Percentiles rank a stretch among this genome's conserved stretches.
Conservation (phyloP, 1,140 invertebrate genomes). For the Macrostomum lignano region DNA sequence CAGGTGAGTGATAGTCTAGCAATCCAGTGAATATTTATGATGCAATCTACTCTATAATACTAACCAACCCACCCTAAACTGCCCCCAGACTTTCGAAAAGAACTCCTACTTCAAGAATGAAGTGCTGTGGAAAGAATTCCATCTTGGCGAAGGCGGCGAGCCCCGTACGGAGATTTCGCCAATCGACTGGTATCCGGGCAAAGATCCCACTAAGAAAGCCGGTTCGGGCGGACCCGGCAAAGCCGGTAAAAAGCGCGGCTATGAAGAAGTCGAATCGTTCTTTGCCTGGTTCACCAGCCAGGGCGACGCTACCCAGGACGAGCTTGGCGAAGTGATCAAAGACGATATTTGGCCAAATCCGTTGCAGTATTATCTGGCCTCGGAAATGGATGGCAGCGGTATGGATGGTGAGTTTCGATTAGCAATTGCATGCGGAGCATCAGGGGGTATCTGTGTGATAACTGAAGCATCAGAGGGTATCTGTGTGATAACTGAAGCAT, state of each 20-base stretch:
- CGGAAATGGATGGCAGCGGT: conserved; percentile 33
- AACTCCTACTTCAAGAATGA: conserved; percentile 59
- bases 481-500: no score
- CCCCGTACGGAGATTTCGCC: conserved; percentile 24
- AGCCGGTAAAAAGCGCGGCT: conserved; percentile 16
- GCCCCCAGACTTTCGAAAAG: conserved; percentile 40
- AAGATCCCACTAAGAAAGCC: conserved; percentile 11
- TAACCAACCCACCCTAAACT: no score
- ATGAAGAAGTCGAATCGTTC: conserved; percentile 17
- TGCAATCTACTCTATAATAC: no score
- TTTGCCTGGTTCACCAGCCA: conserved; percentile 28
- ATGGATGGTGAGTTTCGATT: conserved; percentile 25
- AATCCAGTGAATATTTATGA: no score
- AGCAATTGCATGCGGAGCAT: no score
- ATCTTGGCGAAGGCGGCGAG: conserved; percentile 32
- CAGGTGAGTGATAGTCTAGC: no score
- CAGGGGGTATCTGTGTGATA: no score
- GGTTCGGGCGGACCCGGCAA: conserved; percentile 13
- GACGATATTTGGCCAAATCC: conserved; percentile 72
- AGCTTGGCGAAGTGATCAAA: conserved; percentile 36
- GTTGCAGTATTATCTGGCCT: conserved; percentile 54
- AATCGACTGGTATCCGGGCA: conserved; percentile 26
- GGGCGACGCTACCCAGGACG: conserved; percentile 23
- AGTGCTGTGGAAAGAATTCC: conserved; percentile 48
- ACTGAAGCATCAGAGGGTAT: no score